These are phyloP conservation scores for Limulus polyphemus DNA, from an alignment of 2,888 invertebrate species.

Conservation along the genomic window DNA sequence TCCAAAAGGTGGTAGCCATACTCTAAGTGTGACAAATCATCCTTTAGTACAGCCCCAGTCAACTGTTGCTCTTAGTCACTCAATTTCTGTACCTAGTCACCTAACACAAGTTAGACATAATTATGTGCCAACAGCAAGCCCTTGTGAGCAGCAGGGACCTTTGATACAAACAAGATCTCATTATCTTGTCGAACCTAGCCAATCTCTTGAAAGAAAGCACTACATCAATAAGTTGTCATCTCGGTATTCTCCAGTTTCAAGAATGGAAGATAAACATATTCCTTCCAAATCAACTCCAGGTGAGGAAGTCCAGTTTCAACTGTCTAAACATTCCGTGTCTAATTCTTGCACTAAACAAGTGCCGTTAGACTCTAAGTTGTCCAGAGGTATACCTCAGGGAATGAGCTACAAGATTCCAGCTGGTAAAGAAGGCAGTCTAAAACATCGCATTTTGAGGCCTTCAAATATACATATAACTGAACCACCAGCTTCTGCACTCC, in stretches of 20 bases:
- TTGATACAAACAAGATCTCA: too few relatives aligned
- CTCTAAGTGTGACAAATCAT: neutral
- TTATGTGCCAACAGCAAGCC: conserved; percentile 4
- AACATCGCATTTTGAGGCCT: conserved; percentile 49
- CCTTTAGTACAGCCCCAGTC: neutral
- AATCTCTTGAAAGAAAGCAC: conserved; percentile 11
- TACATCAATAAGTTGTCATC: too few relatives aligned
- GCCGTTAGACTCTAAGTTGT: too few relatives aligned
- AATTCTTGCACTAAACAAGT: too few relatives aligned
- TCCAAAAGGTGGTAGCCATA: neutral
- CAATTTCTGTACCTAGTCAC: neutral
- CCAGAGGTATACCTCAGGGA: too few relatives aligned
- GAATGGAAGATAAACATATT: neutral
- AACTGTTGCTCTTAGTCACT: too few relatives aligned
- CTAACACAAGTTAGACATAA: neutral
- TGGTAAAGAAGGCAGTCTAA: conserved; percentile 50
- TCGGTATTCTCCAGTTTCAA: too few relatives aligned
- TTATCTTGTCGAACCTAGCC: neutral
- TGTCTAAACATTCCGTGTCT: too few relatives aligned
- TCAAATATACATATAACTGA: conserved; percentile 28
- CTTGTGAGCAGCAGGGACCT: conserved; percentile 4
- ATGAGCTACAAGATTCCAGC: conserved; percentile 38
- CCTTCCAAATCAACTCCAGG: conserved; percentile 7
- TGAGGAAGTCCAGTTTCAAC: neutral
- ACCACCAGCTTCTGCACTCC: conserved; percentile 24